Conservation (phyloP, 2,888 invertebrate species). For the Nymphalis polychloros region DNA sequence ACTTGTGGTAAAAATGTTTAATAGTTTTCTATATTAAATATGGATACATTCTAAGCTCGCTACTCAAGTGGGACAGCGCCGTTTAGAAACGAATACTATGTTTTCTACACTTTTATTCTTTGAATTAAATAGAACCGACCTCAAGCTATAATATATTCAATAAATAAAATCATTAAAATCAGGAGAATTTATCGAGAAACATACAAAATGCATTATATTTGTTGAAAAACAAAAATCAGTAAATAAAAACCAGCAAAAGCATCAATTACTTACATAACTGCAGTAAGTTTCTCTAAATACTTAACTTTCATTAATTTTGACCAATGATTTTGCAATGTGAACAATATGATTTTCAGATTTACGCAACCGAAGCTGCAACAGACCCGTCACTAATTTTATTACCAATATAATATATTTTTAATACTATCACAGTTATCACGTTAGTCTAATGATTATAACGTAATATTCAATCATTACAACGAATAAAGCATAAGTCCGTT, state of each 20-base stretch:
- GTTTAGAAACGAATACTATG: too few species aligned
- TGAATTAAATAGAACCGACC: too few species aligned
- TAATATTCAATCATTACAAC: conserved; percentile 2
- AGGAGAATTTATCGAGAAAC: too few species aligned
- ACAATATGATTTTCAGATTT: conserved; percentile 1
- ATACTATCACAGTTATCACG: background rate
- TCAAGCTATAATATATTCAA: too few species aligned
- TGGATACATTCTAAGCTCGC: too few species aligned
- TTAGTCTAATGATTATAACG: background rate
- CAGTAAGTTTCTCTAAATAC: background rate
- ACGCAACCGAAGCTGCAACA: background rate
- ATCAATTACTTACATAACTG: background rate
- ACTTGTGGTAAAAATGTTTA: too few species aligned
- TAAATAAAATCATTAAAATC: too few species aligned
- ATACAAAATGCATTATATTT: too few species aligned
- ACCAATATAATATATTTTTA: background rate
- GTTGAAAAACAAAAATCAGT: too few species aligned
- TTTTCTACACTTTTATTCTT: too few species aligned
- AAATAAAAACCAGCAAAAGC: background rate
- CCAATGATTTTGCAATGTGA: background rate
- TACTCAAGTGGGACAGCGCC: too few species aligned
- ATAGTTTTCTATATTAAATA: too few species aligned
- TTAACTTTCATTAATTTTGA: conserved; percentile 2
- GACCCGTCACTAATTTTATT: background rate
- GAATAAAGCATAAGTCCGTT: background rate